Base-by-base conservation (phyloP, 2,113 vertebrate species). In the Symphodus melops region DNA sequence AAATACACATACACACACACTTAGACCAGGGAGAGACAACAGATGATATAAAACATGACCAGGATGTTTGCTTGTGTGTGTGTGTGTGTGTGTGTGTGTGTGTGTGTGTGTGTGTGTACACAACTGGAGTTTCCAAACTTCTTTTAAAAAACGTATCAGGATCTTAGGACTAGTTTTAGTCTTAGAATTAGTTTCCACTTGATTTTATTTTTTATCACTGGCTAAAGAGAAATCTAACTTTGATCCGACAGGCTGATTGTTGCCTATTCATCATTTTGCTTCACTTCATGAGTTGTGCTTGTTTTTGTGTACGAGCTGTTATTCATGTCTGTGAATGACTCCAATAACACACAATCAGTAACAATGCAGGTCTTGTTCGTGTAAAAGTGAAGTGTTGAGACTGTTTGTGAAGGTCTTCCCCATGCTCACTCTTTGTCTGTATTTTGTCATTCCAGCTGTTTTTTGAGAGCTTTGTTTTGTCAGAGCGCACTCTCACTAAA, bases 401-500 rank as follows among this genome's bases (percentile, higher is more conserved):
- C 2, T 25, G 25, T 2, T 25, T 25, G 25, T 25, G 25, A 33
- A 33, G 28, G n/a, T n/a, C n/a, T n/a, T n/a, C n/a, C n/a, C n/a
- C n/a, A n/a, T n/a, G n/a, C n/a, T 33, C 28, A 33, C 28, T 11
- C 5, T 42, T 42, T 42, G 5, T 13, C 41, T 42, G 9, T 42
- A 42, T 42, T 42, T 42, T 42, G 9, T 44, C 12, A 44, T 44
- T 4, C 51, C n/a, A 58, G 67, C 55, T 62, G 21, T 41, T 60
- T 60, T 28, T 11, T 75, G 49, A 76, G 52, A 70, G 65, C 60
- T 63, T 66, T 61, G 33, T 68, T 61, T 55, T 0, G 13, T 80
- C 0, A 2, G 51, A 64, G 79, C 68, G 42, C 65, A 58, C 46
- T 71, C 39, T 82, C 51, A 78, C 67, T 78, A 72, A 62, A 41